phyloP scores from a whole-genome alignment of 1,140 invertebrate genomes.

The Bicyclus anynana region DNA sequence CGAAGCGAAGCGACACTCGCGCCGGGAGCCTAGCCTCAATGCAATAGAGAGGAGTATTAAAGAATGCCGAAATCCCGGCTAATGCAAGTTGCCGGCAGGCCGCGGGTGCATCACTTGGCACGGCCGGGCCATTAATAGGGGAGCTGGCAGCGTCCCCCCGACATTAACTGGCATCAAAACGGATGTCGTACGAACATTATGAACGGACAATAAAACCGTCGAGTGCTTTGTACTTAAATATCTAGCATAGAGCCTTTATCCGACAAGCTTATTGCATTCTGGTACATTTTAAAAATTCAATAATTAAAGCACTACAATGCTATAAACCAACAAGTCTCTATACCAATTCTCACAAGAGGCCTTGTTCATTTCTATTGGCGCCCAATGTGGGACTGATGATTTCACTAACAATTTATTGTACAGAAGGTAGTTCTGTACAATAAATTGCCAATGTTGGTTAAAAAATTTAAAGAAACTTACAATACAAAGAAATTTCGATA shows the following conservation, averaged over 20 bases:
- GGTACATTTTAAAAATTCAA: conserved; percentile 10
- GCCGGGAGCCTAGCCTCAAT: neutral
- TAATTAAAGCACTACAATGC: too few species aligned
- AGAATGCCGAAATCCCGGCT: conserved; percentile 41
- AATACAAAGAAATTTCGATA: too few species aligned
- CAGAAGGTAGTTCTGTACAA: too few species aligned
- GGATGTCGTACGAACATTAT: conserved; percentile 66
- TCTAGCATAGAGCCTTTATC: conserved; percentile 24
- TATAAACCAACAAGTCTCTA: too few species aligned
- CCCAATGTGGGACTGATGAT: conserved; percentile 34
- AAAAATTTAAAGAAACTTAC: too few species aligned
- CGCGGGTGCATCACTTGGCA: conserved; percentile 59
- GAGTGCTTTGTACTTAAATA: conserved; percentile 52
- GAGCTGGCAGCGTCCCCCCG: conserved; percentile 52
- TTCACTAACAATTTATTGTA: too few species aligned
- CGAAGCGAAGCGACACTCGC: neutral
- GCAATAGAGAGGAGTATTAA: conserved; percentile 21
- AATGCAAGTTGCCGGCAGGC: conserved; percentile 44
- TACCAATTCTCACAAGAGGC: too few species aligned
- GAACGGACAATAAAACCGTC: conserved; percentile 63
- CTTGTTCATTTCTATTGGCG: too few species aligned
- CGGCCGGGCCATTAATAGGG: conserved; percentile 51
- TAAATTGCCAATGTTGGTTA: too few species aligned
- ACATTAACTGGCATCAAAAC: conserved; percentile 65
- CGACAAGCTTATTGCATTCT: conserved; percentile 21